phyloP scores from a whole-genome alignment of 2,797 vertebrate genomes.

The Rhinella marina region DNA sequence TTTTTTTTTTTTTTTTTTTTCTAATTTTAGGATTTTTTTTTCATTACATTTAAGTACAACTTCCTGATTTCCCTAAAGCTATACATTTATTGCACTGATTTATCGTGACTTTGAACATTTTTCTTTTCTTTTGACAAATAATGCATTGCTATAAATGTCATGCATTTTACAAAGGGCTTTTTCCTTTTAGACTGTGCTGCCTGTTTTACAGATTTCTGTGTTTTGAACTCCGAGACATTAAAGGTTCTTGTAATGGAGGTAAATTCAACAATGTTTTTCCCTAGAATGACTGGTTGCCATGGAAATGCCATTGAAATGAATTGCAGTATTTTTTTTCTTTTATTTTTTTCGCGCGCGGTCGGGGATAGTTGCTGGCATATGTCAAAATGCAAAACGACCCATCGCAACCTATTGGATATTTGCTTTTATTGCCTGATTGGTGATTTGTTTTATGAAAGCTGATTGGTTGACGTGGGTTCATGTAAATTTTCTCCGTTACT shows the following conservation, averaged over 20 bases:
- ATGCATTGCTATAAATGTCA: slow-evolving; percentile 5
- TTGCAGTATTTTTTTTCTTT: neutral
- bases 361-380: neutral
- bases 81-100: neutral
- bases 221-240: slow-evolving; percentile 82
- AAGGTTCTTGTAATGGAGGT: slow-evolving; percentile 78
- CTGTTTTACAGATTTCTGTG: slow-evolving; percentile 80
- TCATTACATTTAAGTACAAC: too few species aligned
- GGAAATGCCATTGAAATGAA: neutral
- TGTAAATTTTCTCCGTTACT: neutral
- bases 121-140: neutral
- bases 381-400: neutral
- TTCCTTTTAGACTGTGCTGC: slow-evolving; percentile 82
- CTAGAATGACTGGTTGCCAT: slow-evolving; percentile 30
- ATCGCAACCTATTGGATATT: neutral
- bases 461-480: neutral
- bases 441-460: neutral
- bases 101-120: neutral
- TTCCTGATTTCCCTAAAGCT: neutral
- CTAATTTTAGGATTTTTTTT: neutral
- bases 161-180: slow-evolving; percentile 30
- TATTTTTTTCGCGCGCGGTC: neutral
- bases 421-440: neutral
- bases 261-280: slow-evolving; percentile 71
- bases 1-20: neutral